Base-by-base conservation (phyloP, 2,888 invertebrate species). In the Calameuta filiformis region DNA sequence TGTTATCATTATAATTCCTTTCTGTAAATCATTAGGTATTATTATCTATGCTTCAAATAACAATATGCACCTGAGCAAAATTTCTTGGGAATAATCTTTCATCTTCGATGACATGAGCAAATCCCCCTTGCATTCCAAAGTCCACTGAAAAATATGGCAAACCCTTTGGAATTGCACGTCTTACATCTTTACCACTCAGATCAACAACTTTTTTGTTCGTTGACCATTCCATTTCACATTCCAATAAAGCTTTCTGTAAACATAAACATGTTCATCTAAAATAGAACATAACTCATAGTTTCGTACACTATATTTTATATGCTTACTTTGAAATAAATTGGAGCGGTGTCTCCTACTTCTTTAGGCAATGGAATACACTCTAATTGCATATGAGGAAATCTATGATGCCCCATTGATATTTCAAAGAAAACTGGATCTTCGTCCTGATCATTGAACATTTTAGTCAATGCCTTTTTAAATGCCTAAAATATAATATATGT, bases 41-140 rank as follows among this genome's bases (percentile, higher is more conserved):
- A 30, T 31, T 4, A 15, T 69, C 9, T 2, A 15, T 33, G 12
- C 31, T 34, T 73, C 35, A 35, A 75, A 76, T 69, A 80, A 73
- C 75, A 77, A 79, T 73, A 85, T 87, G 91, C 92, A 96, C 97
- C 93, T 97, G 96, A 9, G 97, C 99, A 94, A 99, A 99, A 92
- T 96, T 96, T 76, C 90, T 92, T 0, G 98, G 97, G 92, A 99
- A 99, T 69, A 94, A 90, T 78, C 95, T 93, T 89, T 97, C 97
- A 91, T 99, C 97, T 92, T 99, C 99, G 87, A 99, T 98, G 0
- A 99, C 97, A 92, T 99, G 99, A 74, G 98, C 99, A 93, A 96
- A 99, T 1, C 99, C 99, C 76, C 95, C 94, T 73, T 96, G 95
- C 92, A 96, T 94, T 31, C 97, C 98, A 93, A 99, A 99, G 91